Evolutionary conservation across 2,888 invertebrate genomes (phyloP).

Genomic region (Aleiodes leptofemur): DNA sequence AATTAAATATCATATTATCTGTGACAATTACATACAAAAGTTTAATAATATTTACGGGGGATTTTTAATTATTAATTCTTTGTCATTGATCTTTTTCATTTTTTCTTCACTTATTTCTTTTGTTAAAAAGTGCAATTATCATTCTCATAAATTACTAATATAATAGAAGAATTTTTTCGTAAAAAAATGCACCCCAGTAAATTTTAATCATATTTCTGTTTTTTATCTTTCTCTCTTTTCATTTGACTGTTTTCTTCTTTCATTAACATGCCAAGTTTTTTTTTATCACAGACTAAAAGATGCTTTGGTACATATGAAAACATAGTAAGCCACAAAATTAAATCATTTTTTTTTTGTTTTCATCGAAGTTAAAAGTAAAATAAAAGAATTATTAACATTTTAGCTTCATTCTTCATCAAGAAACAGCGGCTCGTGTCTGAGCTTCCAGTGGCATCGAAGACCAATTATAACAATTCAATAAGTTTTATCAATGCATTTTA

Average conservation of each 20-base stretch:
- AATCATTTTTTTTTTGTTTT: slow-evolving; percentile 26
- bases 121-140: slow-evolving; percentile 33
- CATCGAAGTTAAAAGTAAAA: slow-evolving; percentile 6
- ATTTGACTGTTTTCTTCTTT: slow-evolving; percentile 63
- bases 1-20: slow-evolving; percentile 1
- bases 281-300: slow-evolving; percentile 74
- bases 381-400: slow-evolving; percentile 16
- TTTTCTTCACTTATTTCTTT: slow-evolving; percentile 5
- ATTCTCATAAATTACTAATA: slow-evolving; percentile 1
- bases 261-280: slow-evolving; percentile 23
- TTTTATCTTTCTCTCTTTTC: slow-evolving; percentile 49
- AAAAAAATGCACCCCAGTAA: slow-evolving; percentile 47
- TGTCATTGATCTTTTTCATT: background rate
- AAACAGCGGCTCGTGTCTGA: slow-evolving; percentile 1
- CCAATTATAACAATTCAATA: background rate
- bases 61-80: background rate
- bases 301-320: slow-evolving; percentile 69
- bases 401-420: slow-evolving; percentile 21
- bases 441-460: no score
- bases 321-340: slow-evolving; percentile 28
- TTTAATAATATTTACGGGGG: slow-evolving; percentile 3
- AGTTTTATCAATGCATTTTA: slow-evolving; percentile 2
- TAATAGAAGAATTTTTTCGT: slow-evolving; percentile 16
- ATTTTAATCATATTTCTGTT: no score
- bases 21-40: slow-evolving; percentile 28